Evolutionary conservation across 2,888 invertebrate genomes (phyloP).

Genomic region (Drosophila koepferae): DNA sequence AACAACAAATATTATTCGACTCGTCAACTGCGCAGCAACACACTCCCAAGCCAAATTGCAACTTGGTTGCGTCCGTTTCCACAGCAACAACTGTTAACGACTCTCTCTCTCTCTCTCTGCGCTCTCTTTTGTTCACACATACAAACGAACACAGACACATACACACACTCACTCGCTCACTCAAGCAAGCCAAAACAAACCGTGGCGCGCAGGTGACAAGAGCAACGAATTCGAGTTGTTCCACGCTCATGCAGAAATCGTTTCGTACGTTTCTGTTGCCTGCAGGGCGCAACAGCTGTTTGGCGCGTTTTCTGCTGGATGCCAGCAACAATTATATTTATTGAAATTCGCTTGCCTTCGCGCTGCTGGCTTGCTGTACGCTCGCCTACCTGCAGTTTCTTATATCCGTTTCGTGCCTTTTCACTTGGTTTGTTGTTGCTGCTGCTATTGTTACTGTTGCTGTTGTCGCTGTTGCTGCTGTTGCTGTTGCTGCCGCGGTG

Average conservation of each 20-base stretch:
- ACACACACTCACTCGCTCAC: not conserved
- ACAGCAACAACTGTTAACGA: slow-evolving; percentile 51
- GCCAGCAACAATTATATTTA: slow-evolving; percentile 59
- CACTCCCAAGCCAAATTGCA: slow-evolving; percentile 38
- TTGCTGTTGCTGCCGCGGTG: slow-evolving; percentile 56
- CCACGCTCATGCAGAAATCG: slow-evolving; percentile 21
- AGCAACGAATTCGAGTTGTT: slow-evolving; percentile 35
- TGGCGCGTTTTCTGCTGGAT: slow-evolving; percentile 48
- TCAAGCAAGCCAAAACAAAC: slow-evolving; percentile 35
- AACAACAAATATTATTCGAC: slow-evolving; percentile 29
- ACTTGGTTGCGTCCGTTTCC: slow-evolving; percentile 45
- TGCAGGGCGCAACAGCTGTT: slow-evolving; percentile 69
- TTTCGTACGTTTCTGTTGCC: slow-evolving; percentile 44
- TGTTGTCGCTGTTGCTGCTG: slow-evolving; percentile 28
- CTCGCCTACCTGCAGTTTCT: slow-evolving; percentile 43
- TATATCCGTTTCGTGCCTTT: slow-evolving; percentile 31
- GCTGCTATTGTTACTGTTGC: slow-evolving; percentile 22
- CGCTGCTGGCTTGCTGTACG: not conserved
- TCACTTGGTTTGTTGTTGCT: slow-evolving; percentile 23
- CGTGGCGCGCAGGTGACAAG: slow-evolving; percentile 46
- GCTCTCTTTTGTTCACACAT: slow-evolving; percentile 1
- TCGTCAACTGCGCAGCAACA: slow-evolving; percentile 57
- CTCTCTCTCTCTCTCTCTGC: slow-evolving; percentile 38
- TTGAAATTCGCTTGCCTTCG: slow-evolving; percentile 16
- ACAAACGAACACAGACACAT: not conserved